Percentiles rank a stretch among this genome's conserved stretches.
These are phyloP conservation scores for Pachymerium ferrugineum DNA, from an alignment of 2,888 invertebrate genomes.

Conservation along the genomic window DNA sequence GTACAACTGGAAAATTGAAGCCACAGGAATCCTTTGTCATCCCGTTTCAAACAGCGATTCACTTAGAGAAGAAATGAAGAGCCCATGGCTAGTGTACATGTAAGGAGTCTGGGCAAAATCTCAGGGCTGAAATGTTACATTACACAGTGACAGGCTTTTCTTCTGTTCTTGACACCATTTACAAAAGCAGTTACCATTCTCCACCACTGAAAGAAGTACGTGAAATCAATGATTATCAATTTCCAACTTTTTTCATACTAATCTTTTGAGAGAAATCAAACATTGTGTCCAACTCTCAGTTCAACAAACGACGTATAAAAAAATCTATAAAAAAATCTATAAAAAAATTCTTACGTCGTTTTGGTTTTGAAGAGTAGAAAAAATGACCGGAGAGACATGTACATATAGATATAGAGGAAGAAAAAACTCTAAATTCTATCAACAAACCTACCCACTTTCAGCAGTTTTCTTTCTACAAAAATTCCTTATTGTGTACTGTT, in stretches of 20 bases:
- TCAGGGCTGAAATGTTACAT: neutral
- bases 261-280: no score
- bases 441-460: conserved; percentile 10
- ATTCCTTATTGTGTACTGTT: conserved; percentile 6
- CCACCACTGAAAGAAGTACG: no score
- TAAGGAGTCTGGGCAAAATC: neutral
- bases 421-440: neutral
- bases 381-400: no score
- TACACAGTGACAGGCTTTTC: neutral
- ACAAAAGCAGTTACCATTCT: neutral
- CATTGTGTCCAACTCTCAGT: no score
- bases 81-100: neutral
- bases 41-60: neutral
- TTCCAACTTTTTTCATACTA: no score
- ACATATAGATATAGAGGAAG: neutral
- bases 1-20: conserved; percentile 14
- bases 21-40: conserved; percentile 6
- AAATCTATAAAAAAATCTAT: no score
- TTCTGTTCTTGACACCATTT: neutral
- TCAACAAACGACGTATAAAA: no score
- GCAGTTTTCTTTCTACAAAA: conserved; percentile 1
- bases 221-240: no score
- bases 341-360: no score
- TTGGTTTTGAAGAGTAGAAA: no score
- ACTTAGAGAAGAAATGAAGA: neutral